phyloP scores from a whole-genome alignment of 2,797 vertebrate species.

The Pterois miles region DNA sequence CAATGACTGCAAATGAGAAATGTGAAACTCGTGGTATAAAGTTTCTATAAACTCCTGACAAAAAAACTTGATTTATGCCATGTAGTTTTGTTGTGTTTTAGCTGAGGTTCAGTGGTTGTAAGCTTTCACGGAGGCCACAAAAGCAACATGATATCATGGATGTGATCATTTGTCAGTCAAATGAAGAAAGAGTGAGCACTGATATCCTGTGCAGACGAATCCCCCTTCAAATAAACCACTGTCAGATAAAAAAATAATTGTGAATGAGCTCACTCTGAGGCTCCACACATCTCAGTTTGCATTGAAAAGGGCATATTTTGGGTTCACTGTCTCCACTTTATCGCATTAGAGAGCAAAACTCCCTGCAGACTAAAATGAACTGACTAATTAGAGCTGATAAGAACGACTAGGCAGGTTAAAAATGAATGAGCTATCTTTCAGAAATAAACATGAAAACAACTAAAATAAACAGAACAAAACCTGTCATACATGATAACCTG shows the following conservation, averaged over 20 bases:
- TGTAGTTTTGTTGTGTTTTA: slow-evolving; percentile 1
- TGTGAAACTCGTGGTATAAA: neutral
- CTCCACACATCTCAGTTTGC: neutral
- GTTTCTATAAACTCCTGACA: neutral
- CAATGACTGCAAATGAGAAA: slow-evolving; percentile 3
- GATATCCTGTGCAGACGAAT: slow-evolving; percentile 4
- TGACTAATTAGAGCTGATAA: slow-evolving; percentile 1
- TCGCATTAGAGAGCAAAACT: neutral
- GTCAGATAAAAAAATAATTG: neutral
- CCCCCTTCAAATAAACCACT: neutral
- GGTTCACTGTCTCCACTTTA: neutral
- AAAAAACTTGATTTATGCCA: neutral
- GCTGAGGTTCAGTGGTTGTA: neutral
- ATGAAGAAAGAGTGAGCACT: slow-evolving; percentile 24
- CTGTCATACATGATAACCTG: slow-evolving; percentile 39
- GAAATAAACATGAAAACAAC: slow-evolving; percentile 33
- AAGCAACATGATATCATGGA: slow-evolving; percentile 31
- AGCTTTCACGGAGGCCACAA: slow-evolving; percentile 30
- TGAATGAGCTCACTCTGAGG: neutral
- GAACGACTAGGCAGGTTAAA: slow-evolving; percentile 15
- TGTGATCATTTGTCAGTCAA: slow-evolving; percentile 47
- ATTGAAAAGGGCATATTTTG: neutral
- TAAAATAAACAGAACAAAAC: slow-evolving; percentile 52
- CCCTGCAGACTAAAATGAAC: neutral
- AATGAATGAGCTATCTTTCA: slow-evolving; percentile 13